phyloP scores from a whole-genome alignment of 2,888 invertebrate genomes.

The Endotricha flammealis region DNA sequence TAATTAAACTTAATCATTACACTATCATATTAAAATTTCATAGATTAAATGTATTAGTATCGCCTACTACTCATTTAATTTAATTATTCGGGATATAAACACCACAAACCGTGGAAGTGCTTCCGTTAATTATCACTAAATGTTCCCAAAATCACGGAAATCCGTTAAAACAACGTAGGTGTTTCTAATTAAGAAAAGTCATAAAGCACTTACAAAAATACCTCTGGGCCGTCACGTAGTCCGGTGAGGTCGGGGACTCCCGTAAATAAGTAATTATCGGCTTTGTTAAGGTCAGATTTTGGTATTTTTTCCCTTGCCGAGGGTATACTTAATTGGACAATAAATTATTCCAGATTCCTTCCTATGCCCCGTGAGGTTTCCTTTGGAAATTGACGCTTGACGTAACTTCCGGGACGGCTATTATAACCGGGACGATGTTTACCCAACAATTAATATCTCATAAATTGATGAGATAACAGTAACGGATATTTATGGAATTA shows the following conservation, averaged over 20 bases:
- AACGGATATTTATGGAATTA: background rate
- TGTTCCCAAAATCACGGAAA: background rate
- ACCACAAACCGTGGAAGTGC: background rate
- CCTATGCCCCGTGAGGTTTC: slow-evolving; percentile 33
- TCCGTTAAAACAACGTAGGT: slow-evolving; percentile 3
- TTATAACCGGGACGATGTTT: slow-evolving; percentile 6
- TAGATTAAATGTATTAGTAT: no score
- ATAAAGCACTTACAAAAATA: slow-evolving; percentile 27
- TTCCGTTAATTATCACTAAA: slow-evolving; percentile 3
- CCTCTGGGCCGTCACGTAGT: slow-evolving; percentile 26
- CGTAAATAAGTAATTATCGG: slow-evolving; percentile 59
- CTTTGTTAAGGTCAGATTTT: slow-evolving; percentile 40
- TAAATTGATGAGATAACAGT: background rate
- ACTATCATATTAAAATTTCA: no score
- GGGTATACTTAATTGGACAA: slow-evolving; percentile 49
- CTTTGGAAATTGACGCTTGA: slow-evolving; percentile 27
- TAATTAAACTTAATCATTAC: no score
- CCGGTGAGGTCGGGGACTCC: slow-evolving; percentile 19
- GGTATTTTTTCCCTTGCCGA: slow-evolving; percentile 41
- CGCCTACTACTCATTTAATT: background rate
- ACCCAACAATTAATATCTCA: slow-evolving; percentile 3
- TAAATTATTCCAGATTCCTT: slow-evolving; percentile 52
- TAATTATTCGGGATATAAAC: slow-evolving; percentile 4
- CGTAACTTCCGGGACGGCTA: slow-evolving; percentile 27
- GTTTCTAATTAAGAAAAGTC: slow-evolving; percentile 30